Evolutionary conservation across 2,113 vertebrate genomes (phyloP).

Genomic region (Pelmatolapia mariae): DNA sequence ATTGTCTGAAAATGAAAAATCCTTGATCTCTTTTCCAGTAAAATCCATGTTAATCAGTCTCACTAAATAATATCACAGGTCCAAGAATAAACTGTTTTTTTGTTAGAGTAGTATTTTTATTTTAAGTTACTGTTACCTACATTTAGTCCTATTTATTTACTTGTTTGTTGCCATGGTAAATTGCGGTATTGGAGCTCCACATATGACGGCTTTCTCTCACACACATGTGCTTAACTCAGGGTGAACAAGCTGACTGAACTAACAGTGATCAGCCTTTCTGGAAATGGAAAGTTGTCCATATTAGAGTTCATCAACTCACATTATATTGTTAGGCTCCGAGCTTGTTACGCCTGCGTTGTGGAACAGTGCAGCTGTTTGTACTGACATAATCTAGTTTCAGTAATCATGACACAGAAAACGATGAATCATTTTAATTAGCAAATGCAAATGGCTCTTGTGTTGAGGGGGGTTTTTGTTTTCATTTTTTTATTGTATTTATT

Average conservation of each 20-base stretch:
- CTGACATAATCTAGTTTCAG: background rate
- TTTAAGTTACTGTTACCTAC: background rate
- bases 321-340: background rate
- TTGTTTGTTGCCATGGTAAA: background rate
- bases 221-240: background rate
- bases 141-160: background rate
- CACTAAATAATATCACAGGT: background rate
- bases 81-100: rapidly evolving
- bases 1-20: background rate
- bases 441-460: background rate
- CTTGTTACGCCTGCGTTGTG: rapidly evolving
- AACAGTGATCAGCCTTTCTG: background rate
- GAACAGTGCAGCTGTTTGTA: background rate
- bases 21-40: rapidly evolving
- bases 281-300: background rate
- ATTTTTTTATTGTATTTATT: background rate
- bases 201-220: background rate
- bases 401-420: background rate
- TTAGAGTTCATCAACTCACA: background rate
- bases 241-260: background rate
- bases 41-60: background rate
- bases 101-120: background rate
- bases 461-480: background rate
- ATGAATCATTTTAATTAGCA: background rate
- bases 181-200: background rate